Conservation (phyloP, 2,797 vertebrate genomes). For the Molossus alvarezi region DNA sequence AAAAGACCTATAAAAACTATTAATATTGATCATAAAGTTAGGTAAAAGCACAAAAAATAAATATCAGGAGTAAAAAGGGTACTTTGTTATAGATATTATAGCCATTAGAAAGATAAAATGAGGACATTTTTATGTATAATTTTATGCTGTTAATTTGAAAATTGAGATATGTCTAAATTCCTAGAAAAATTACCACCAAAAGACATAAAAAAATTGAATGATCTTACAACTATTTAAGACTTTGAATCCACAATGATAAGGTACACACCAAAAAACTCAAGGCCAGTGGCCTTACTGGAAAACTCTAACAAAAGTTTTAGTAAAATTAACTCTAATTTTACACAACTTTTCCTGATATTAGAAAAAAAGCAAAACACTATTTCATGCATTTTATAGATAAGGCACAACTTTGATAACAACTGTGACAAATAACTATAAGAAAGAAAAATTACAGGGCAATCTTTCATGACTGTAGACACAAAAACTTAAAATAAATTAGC, state of each 20-base stretch:
- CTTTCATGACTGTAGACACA: background rate
- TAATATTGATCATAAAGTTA: background rate
- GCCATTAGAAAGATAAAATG: background rate
- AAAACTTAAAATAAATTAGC: conserved; percentile 30
- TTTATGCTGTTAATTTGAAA: conserved; percentile 42
- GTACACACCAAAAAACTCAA: background rate
- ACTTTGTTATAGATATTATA: background rate
- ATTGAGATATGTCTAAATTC: background rate
- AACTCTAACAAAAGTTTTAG: background rate
- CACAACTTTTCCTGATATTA: background rate
- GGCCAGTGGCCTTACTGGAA: background rate
- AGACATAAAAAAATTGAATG: background rate
- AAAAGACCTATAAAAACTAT: background rate
- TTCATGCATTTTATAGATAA: background rate
- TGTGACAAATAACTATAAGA: background rate
- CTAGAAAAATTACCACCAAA: background rate
- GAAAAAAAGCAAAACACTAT: background rate
- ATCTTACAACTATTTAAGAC: background rate
- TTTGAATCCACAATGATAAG: conserved; percentile 3
- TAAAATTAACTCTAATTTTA: conserved; percentile 30
- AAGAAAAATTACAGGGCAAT: background rate
- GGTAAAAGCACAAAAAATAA: background rate
- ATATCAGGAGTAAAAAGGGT: background rate
- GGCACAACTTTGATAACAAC: background rate
- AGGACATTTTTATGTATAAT: background rate